A percentile compares a stretch with the other conserved stretches of the same genome.
These are phyloP conservation scores for Leuciscus waleckii DNA, from an alignment of 2,797 vertebrate genomes.

Conservation along the genomic window DNA sequence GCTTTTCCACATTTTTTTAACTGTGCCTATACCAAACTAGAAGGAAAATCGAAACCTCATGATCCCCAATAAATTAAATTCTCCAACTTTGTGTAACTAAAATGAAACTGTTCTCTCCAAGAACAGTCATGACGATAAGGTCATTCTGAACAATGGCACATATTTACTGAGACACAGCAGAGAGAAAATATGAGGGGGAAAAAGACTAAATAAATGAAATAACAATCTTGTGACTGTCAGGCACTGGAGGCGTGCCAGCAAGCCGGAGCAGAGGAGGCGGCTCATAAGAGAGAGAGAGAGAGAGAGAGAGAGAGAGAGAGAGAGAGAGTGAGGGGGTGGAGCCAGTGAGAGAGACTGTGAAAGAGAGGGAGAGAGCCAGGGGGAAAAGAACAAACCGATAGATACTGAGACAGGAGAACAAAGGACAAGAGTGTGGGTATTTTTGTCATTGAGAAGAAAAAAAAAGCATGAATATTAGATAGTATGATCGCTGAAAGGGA, in stretches of 20 bases:
- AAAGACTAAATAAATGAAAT: slow-evolving; percentile 59
- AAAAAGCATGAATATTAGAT: slow-evolving; percentile 45
- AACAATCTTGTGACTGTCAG: slow-evolving; percentile 61
- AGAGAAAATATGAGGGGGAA: slow-evolving; percentile 41
- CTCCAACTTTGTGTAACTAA: not conserved
- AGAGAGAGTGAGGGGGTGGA: not conserved
- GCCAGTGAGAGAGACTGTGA: not conserved
- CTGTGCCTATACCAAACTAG: not conserved
- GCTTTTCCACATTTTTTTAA: not conserved
- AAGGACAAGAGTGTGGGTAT: slow-evolving; percentile 19
- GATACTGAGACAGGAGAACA: slow-evolving; percentile 20
- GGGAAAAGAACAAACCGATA: slow-evolving; percentile 5
- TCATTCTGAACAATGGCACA: slow-evolving; percentile 37
- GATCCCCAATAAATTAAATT: slow-evolving; percentile 6
- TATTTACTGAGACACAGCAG: slow-evolving; percentile 24
- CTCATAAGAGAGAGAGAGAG: slow-evolving; percentile 5
- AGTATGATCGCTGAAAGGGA: slow-evolving; percentile 23
- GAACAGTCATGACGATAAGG: slow-evolving; percentile 18
- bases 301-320: not conserved
- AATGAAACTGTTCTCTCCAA: not conserved
- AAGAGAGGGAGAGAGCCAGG: not conserved
- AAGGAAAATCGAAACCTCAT: not conserved
- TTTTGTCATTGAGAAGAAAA: not conserved
- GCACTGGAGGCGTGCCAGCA: slow-evolving; percentile 49
- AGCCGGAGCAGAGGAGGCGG: slow-evolving; percentile 29